Evolutionary conservation across 1,140 invertebrate genomes (phyloP).

Genomic region (Listronotus oregonensis): DNA sequence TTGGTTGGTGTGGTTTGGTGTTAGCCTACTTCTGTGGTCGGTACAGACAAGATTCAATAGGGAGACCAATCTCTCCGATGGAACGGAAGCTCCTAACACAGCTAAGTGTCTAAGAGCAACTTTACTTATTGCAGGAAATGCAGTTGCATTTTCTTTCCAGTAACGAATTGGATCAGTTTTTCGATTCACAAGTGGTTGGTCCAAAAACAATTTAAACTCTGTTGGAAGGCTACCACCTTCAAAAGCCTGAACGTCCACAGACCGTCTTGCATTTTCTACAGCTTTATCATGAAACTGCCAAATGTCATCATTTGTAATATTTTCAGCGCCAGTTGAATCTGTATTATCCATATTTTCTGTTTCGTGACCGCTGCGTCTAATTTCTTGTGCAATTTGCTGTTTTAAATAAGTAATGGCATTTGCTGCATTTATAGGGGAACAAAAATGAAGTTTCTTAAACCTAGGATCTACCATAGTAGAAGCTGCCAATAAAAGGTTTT

Average conservation of each 20-base stretch:
- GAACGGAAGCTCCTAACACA: constrained; percentile 9
- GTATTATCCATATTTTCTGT: background rate
- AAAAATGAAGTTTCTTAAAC: constrained; percentile 29
- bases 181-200: background rate
- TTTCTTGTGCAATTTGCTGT: constrained; percentile 1
- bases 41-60: constrained; percentile 4
- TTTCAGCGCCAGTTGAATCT: background rate
- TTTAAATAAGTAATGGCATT: constrained; percentile 9
- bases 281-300: constrained; percentile 6
- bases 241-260: too few relatives aligned
- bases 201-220: constrained; percentile 12
- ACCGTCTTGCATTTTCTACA: constrained; percentile 4
- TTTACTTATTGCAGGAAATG: constrained; percentile 9
- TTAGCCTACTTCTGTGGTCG: constrained; percentile 12
- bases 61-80: constrained; percentile 12
- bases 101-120: constrained; percentile 19
- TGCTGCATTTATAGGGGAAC: constrained; percentile 1
- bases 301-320: background rate
- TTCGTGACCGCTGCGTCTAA: background rate
- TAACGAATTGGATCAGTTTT: constrained; percentile 6
- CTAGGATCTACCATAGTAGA: constrained; percentile 25
- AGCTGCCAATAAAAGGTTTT: constrained; percentile 8
- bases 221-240: background rate
- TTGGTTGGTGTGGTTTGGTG: constrained; percentile 9
- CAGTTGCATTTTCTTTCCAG: constrained; percentile 10